Conservation (phyloP, 2,113 vertebrate genomes). For the Mormyrus lacerda region DNA sequence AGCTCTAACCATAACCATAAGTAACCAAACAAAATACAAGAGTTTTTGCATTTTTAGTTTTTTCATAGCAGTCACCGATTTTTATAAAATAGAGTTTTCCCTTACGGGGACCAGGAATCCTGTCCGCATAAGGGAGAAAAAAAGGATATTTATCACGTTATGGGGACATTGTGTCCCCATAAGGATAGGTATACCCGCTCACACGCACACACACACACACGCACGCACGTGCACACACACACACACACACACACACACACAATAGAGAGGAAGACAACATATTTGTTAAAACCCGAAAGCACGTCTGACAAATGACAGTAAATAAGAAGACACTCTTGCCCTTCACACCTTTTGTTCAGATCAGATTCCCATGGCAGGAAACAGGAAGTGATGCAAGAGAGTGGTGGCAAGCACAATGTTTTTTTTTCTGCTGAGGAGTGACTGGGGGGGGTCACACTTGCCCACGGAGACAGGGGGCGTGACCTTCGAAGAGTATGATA, state of each 20-base stretch:
- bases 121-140: no score
- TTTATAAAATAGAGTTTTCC: no score
- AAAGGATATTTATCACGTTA: no score
- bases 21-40: no score
- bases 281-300: background rate
- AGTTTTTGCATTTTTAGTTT: no score
- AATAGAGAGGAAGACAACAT: background rate
- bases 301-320: background rate
- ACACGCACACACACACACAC: background rate
- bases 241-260: background rate
- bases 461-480: background rate
- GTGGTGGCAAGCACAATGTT: conserved; percentile 12
- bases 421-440: conserved; percentile 19
- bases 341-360: background rate
- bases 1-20: no score
- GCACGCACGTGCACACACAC: no score
- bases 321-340: background rate
- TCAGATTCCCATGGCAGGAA: conserved; percentile 22
- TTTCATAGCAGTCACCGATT: no score
- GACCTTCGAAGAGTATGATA: background rate
- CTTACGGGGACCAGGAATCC: no score
- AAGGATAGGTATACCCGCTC: no score
- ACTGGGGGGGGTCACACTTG: background rate
- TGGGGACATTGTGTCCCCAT: no score
- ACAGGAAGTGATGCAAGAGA: conserved; percentile 30